A percentile compares a stretch with the other conserved stretches of the same genome.
Evolutionary conservation across 2,888 invertebrate genomes (phyloP).

Genomic region (Drosophila kuntzei): DNA sequence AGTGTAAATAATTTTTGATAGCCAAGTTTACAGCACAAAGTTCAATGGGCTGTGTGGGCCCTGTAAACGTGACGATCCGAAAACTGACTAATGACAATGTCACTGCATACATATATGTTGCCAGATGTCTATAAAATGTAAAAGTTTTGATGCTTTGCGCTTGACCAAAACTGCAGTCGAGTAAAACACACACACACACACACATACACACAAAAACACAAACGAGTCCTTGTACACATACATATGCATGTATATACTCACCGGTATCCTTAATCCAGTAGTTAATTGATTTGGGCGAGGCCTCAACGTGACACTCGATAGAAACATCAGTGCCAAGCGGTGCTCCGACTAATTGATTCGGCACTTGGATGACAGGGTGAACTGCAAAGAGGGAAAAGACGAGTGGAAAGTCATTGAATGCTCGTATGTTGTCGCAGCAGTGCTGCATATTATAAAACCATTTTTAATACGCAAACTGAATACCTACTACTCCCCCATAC

Average conservation of each 20-base stretch:
- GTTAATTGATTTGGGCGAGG: constrained; percentile 95
- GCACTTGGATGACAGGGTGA: constrained; percentile 95
- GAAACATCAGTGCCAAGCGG: constrained; percentile 94
- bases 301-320: constrained; percentile 95
- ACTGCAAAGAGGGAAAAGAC: constrained; percentile 87
- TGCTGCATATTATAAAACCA: constrained; percentile 53
- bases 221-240: background rate
- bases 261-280: constrained; percentile 95
- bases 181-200: constrained; percentile 11
- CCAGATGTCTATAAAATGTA: constrained; percentile 74
- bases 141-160: constrained; percentile 67
- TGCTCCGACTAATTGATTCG: constrained; percentile 96
- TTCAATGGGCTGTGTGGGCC: constrained; percentile 14
- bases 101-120: constrained; percentile 51
- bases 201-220: constrained; percentile 18
- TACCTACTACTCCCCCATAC: background rate
- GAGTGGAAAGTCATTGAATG: constrained; percentile 25
- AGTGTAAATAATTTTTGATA: constrained; percentile 50
- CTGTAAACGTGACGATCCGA: constrained; percentile 59
- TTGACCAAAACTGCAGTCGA: constrained; percentile 41
- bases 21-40: constrained; percentile 37
- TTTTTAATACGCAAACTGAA: constrained; percentile 42
- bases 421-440: constrained; percentile 43
- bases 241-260: constrained; percentile 85
- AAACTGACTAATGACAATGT: constrained; percentile 74